These are phyloP conservation scores for Antitype chi DNA, from an alignment of 2,888 invertebrate species.

Conservation along the genomic window DNA sequence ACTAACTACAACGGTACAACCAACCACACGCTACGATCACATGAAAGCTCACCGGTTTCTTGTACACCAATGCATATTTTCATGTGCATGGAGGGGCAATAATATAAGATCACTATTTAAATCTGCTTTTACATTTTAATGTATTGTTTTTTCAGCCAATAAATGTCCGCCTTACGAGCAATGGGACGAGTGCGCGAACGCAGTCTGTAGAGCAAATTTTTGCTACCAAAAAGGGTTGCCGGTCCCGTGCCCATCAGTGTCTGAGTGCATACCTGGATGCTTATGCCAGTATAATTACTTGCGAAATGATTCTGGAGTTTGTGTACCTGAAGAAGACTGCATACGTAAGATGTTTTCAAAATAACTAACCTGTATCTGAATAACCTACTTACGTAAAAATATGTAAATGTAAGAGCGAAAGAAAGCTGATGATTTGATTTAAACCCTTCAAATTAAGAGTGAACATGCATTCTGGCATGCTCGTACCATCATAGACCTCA, in stretches of 20 bases:
- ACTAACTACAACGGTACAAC: background rate
- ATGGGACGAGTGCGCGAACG: conserved; percentile 10
- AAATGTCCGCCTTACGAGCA: conserved; percentile 7
- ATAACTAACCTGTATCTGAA: background rate
- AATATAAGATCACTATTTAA: background rate
- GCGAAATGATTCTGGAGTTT: conserved; percentile 8
- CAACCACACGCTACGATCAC: background rate
- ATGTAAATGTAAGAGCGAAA: background rate
- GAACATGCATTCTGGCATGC: too few relatives aligned
- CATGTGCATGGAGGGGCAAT: too few relatives aligned
- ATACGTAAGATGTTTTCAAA: background rate
- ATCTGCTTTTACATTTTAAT: background rate
- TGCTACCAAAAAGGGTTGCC: background rate
- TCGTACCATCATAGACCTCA: too few relatives aligned
- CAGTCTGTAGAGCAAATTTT: background rate
- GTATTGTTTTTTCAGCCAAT: conserved; percentile 7
- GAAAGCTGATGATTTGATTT: background rate
- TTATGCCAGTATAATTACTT: conserved; percentile 7
- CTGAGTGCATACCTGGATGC: background rate
- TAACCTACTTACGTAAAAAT: background rate
- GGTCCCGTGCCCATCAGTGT: background rate
- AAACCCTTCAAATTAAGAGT: too few relatives aligned
- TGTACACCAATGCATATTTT: background rate
- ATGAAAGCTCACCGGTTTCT: background rate
- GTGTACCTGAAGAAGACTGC: conserved; percentile 10